Evolutionary conservation across 30 jellyfish, hydroid and myxozoan species (phyloP), one percentile per base, ranked within the genome.

Genomic region (Sanderia malayensis): DNA sequence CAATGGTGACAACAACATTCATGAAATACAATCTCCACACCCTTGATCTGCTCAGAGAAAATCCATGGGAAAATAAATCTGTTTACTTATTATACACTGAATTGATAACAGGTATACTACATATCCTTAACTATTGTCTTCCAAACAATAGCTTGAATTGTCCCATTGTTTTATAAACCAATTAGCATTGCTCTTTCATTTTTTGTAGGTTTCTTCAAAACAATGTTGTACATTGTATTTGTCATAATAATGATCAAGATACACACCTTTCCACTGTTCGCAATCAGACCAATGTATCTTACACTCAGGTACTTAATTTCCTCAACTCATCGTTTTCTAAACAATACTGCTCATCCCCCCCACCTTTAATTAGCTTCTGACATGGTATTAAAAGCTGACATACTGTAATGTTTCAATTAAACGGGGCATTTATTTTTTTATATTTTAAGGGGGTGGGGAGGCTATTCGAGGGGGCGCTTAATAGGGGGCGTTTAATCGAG

Each of bases 231-330:
- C 67, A 64, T 84, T 24, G 81, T 83, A 32, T 92, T 92, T 47
- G 95, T 92, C 37, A 95, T 82, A 7, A 86, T 92, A 31, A 92
- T 92, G 98, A 94, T 92, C 87, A 92, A 92, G 74, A 85, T 92
- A 17, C 98, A 92, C 81, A 92, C 98, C 0, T 92, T 92, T 86
- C 98, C 98, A 21, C 46, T 92, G 53, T 92, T 92, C 74, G 98
- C 98, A 25, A 92, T 92, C 69, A 45, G 98, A 47, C 98, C 98
- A 23, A 92, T 92, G 98, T 92, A 92, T 63, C 46, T 92, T 20
- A 79, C 98, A 9, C 59, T 92, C 18, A 73, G 98, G 98, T 90
- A 53, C 4, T 87, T 53, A 1, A 32, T 1, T 29, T 66, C 21
- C 21, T 55, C 65, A 26, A 37, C 52, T 37, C n/a, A n/a, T n/a